Evolutionary conservation across 64 coral and sea anemone species (phyloP).

Genomic region (Pocillopora damicornis): DNA sequence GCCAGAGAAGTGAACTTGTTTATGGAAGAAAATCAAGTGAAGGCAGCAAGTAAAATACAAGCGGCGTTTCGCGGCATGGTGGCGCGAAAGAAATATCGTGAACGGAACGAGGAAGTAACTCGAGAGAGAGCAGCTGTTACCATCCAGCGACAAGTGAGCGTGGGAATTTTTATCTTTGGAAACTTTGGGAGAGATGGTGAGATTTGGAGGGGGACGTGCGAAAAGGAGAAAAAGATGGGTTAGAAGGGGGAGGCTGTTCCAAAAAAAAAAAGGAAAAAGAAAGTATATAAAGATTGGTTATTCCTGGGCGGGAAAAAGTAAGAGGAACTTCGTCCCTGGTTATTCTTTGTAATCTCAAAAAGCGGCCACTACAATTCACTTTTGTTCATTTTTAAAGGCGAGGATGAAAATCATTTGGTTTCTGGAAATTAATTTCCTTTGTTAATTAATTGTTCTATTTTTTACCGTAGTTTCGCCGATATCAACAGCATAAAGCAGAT

Average conservation of each 20-base stretch:
- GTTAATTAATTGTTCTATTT: background rate
- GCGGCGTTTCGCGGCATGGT: constrained; percentile 73
- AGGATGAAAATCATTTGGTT: too few relatives aligned
- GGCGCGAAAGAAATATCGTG: constrained; percentile 16
- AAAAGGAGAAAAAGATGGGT: too few relatives aligned
- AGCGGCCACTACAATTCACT: too few relatives aligned
- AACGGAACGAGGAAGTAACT: constrained; percentile 6
- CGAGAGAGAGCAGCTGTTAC: constrained; percentile 54
- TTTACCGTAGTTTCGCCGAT: constrained; percentile 62
- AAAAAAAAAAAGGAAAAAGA: too few relatives aligned
- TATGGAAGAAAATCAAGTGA: constrained; percentile 63
- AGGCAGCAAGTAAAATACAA: constrained; percentile 78
- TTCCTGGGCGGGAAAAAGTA: too few relatives aligned
- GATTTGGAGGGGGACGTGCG: too few relatives aligned
- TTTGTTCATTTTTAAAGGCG: too few relatives aligned
- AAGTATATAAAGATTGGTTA: too few relatives aligned
- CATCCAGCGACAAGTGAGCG: constrained; percentile 78
- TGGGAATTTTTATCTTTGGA: background rate
- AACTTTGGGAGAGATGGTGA: too few relatives aligned
- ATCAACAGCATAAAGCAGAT: constrained; percentile 43
- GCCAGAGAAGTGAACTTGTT: constrained; percentile 83
- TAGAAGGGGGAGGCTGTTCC: too few relatives aligned
- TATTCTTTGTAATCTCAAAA: too few relatives aligned
- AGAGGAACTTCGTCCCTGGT: too few relatives aligned
- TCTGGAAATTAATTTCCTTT: background rate